These are phyloP conservation scores for Drosophila parthenogenetica DNA, from an alignment of 2,888 invertebrate genomes.

Conservation along the genomic window DNA sequence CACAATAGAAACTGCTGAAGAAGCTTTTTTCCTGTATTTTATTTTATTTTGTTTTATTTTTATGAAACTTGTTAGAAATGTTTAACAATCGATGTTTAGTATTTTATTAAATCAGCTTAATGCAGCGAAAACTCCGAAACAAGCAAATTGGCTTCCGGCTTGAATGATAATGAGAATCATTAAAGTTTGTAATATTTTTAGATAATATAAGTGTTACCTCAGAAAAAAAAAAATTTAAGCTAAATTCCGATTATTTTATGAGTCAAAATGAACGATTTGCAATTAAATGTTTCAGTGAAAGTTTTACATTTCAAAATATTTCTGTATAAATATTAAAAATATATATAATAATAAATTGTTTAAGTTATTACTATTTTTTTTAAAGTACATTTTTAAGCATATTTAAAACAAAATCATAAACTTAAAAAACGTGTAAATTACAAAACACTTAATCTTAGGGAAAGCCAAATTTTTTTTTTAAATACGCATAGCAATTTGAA, in stretches of 20 bases:
- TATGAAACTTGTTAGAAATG: constrained; percentile 1
- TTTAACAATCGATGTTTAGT: not conserved
- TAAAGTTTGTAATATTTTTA: not conserved
- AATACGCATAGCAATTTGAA: not conserved
- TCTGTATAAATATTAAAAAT: not conserved
- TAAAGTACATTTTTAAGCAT: no score
- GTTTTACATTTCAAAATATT: not conserved
- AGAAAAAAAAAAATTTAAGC: not conserved
- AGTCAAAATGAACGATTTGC: not conserved
- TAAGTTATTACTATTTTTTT: no score
- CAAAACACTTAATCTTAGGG: not conserved
- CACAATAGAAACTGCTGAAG: no score
- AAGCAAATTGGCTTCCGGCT: not conserved
- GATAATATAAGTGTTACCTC: no score
- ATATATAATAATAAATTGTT: not conserved
- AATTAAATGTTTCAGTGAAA: not conserved
- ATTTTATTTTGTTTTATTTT: no score
- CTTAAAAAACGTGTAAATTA: no score
- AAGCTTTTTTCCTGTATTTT: no score
- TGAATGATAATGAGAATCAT: not conserved
- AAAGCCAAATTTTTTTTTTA: not conserved
- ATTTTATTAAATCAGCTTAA: not conserved
- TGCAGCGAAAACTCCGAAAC: not conserved
- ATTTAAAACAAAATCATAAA: no score
- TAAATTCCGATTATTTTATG: not conserved